These are phyloP conservation scores for Synodontis membranacea DNA, from an alignment of 2,113 vertebrate genomes.

Conservation along the genomic window DNA sequence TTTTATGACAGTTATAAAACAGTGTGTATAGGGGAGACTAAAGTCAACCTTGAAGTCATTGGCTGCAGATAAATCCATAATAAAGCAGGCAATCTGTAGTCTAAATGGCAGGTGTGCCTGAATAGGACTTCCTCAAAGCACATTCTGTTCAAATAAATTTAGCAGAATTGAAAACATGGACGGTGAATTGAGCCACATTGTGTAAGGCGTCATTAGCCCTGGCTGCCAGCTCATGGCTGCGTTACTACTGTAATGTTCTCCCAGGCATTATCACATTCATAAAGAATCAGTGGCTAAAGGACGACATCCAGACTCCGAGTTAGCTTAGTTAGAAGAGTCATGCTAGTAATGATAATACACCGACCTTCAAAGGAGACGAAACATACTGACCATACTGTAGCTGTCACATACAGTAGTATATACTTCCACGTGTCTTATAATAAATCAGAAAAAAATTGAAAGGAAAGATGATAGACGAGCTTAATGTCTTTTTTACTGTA, in stretches of 20 bases:
- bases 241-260: constrained; percentile 51
- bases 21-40: constrained; percentile 18
- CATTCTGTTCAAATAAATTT: not conserved
- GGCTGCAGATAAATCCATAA: constrained; percentile 33
- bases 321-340: constrained; percentile 44
- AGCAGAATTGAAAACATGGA: constrained; percentile 12
- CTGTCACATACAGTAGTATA: not conserved
- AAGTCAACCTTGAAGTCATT: constrained; percentile 28
- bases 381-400: constrained; percentile 22
- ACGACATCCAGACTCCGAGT: constrained; percentile 41
- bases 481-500: not conserved
- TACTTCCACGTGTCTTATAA: not conserved
- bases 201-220: constrained; percentile 53
- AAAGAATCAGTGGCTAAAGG: constrained; percentile 57
- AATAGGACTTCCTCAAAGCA: not conserved
- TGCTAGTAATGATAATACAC: constrained; percentile 51
- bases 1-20: constrained; percentile 71
- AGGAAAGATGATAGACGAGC: not conserved
- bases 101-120: not conserved
- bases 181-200: constrained; percentile 43
- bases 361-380: constrained; percentile 55
- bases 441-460: not conserved
- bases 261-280: constrained; percentile 59
- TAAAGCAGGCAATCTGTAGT: constrained; percentile 12
- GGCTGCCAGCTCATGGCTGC: constrained; percentile 28